Base-by-base conservation (phyloP, 1,140 invertebrate genomes). In the Monochamus saltuarius region DNA sequence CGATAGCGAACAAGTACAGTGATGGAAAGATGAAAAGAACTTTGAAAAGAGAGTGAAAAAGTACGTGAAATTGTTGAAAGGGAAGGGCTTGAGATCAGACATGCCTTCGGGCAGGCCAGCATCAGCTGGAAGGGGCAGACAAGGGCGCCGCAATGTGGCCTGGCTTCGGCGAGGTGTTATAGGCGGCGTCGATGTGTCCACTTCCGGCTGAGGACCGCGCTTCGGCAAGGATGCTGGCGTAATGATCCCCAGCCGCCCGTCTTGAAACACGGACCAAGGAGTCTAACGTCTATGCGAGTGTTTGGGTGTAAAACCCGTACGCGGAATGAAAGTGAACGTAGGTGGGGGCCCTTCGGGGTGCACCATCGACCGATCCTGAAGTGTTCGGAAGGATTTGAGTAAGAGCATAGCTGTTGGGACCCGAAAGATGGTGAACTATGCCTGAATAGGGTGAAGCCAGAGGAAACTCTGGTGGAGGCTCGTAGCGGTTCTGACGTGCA, bases 1-100 rank as follows among this genome's bases (percentile, higher is more conserved):
- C 87, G 87, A 91, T 89, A 91, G 88, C 84, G 81, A 87, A 91
- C 87, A 90, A 92, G 88, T 91, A 91, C 88, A 85, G 89, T 88
- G 87, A 91, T 86, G 89, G 87, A 91, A 91, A 90, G 87, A 86
- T 90, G 87, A 87, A 90, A 90, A 90, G 87, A 82, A 89, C 87
- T 89, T 88, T 90, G 87, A 89, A 90, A 82, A 90, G 87, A 89
- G 88, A 90, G 88, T 89, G 87, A 78, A 91, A 90, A 77, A 89
- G 87, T 86, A 85, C 85, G 85, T 90, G 87, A 89, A 90, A 89
- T 83, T 82, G 84, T 81, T 83, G 77, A 83, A 82, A 82, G 83
- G 84, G 81, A 89, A 88, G 85, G 70, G 38, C 80, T 77, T 50
- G 76, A 65, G 65, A 69, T 67, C 72, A 71, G 66, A 13, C 10